Base-by-base conservation (phyloP, 2,888 invertebrate genomes). In the Acheta domesticus region DNA sequence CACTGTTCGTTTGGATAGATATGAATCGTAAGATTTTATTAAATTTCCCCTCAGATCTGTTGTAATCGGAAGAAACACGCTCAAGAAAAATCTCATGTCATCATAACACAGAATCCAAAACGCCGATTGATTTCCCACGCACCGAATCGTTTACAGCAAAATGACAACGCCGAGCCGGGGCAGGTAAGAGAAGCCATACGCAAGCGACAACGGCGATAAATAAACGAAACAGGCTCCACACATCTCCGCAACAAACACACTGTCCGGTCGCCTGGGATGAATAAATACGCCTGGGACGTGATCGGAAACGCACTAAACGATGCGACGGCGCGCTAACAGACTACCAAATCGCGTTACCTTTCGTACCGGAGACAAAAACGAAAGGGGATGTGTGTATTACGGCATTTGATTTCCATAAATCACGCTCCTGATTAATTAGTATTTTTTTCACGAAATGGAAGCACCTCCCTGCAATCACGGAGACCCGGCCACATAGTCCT, bases 171-270 rank as follows among this genome's bases (percentile, higher is more conserved):
- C 2, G 16, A 19, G 62, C 62, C 62, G 16, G 62, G 5, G 62
- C 62, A 62, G 62, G 62, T 62, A 62, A 62, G 62, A 62, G 62
- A 19, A 62, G 62, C 62, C 62, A 62, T 62, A 62, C 62, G 62
- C n/a, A n/a, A 62, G 62, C 14, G 62, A n/a, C 62, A 62, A 62
- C n/a, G 62, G 62, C 62, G n/a, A 62, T 62, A 62, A 62, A 62
- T 62, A 62, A 62, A 62, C 62, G 62, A 62, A 62, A 62, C 62
- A 16, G n/a, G 16, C 62, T 19, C 62, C 62, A 62, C 62, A 62
- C 62, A 62, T 62, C 62, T 62, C 62, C 14, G n/a, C 62, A 16
- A 12, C 62, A 11, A 62, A 62, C n/a, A 62, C 62, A 8, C 62
- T 16, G 62, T 62, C 62, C 62, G 62, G n/a, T n/a, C 16, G n/a